Percentiles rank a stretch among this genome's conserved stretches.
Evolutionary conservation across 2,888 invertebrate species (phyloP).

Genomic region (Cephus pygmeus): DNA sequence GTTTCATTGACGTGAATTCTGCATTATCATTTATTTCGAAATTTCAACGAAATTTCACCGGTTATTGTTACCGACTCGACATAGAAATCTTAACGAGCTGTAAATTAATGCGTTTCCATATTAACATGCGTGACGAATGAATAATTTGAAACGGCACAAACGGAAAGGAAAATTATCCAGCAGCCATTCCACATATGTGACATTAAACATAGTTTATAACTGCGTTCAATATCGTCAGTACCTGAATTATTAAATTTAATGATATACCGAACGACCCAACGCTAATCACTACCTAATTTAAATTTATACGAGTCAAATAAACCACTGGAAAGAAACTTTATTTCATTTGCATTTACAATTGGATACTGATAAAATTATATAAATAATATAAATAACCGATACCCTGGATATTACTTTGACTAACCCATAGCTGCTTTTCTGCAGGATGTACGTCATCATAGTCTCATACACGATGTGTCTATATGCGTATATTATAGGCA

Average conservation of each 20-base stretch:
- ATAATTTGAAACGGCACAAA: neutral
- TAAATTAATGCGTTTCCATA: neutral
- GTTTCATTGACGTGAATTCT: neutral
- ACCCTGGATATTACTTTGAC: neutral
- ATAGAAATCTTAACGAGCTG: neutral
- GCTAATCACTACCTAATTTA: neutral
- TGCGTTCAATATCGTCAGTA: neutral
- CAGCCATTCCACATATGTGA: neutral
- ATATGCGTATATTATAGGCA: neutral
- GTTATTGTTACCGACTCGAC: neutral
- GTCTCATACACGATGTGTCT: slow-evolving; percentile 12
- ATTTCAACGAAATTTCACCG: neutral
- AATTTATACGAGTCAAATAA: neutral
- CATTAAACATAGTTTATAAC: neutral
- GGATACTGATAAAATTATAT: neutral
- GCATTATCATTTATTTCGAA: neutral
- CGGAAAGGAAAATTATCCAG: neutral
- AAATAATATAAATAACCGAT: neutral
- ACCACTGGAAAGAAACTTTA: neutral
- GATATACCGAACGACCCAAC: neutral
- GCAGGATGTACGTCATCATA: neutral
- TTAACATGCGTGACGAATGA: neutral
- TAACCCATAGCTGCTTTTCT: neutral
- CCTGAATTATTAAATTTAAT: neutral
- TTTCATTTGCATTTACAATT: neutral